These are phyloP conservation scores for Lutraria lutraria DNA, from an alignment of 2,888 invertebrate genomes.

Conservation along the genomic window DNA sequence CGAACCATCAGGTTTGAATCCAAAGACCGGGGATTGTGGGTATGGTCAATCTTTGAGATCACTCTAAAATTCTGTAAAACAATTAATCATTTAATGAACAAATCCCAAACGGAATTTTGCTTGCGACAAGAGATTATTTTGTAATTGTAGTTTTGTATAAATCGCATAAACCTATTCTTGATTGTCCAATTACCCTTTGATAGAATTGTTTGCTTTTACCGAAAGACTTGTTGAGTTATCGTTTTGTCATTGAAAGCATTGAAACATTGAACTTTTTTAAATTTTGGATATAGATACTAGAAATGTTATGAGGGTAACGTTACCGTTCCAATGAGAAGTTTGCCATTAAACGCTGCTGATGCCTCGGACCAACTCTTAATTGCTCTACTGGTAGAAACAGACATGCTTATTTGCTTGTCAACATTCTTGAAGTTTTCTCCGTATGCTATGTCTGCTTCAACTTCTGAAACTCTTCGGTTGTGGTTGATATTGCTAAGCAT, in stretches of 20 bases:
- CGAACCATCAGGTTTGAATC: conserved; percentile 69
- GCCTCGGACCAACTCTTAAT: conserved; percentile 52
- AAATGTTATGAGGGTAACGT: background rate
- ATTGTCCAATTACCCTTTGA: no score
- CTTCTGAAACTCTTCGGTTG: conserved; percentile 69
- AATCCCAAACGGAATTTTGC: background rate
- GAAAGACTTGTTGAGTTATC: background rate
- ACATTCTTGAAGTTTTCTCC: conserved; percentile 71
- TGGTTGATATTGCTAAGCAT: conserved; percentile 62
- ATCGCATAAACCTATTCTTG: no score
- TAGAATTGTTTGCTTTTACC: background rate
- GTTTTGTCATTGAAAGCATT: background rate
- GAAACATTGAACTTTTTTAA: background rate
- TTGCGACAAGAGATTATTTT: no score
- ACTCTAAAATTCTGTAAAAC: conserved; percentile 73
- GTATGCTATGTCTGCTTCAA: conserved; percentile 65
- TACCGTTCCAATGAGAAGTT: conserved; percentile 58
- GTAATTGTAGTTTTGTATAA: no score
- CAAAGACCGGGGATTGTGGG: conserved; percentile 68
- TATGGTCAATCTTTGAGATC: conserved; percentile 69
- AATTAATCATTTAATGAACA: background rate
- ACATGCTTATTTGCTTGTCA: conserved; percentile 62
- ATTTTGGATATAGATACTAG: background rate
- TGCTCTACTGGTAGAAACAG: conserved; percentile 57
- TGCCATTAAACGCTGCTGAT: conserved; percentile 45